Conservation (phyloP, 2,113 vertebrate genomes). For the Saccopteryx leptura region DNA sequence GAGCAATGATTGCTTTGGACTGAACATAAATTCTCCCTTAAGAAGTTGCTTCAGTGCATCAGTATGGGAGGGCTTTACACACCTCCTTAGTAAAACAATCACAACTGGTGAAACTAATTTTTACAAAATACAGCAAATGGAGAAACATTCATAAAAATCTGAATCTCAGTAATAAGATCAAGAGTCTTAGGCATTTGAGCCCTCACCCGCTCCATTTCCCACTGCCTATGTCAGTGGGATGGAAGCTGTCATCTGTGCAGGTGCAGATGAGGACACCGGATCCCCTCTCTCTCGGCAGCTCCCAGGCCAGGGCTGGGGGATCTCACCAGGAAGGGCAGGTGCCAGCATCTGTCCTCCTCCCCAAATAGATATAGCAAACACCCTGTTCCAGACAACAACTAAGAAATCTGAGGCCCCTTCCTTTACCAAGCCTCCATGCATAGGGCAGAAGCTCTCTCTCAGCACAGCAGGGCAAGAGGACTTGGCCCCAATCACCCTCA, state of each 20-base stretch:
- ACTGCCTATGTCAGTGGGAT: neutral
- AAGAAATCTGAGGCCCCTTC: neutral
- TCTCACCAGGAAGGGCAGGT: neutral
- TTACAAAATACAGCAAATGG: neutral
- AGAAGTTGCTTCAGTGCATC: neutral
- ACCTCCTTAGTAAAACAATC: neutral
- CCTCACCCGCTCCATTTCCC: neutral
- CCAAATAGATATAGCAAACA: neutral
- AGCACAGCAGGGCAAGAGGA: neutral
- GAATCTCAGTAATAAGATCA: neutral
- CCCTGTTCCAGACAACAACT: neutral
- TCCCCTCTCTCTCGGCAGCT: neutral
- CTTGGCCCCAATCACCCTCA: neutral
- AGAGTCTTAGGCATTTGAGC: neutral
- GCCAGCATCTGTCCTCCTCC: neutral
- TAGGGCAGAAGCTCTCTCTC: no score
- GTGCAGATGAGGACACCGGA: neutral
- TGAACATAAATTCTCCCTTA: neutral
- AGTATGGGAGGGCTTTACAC: rapidly evolving
- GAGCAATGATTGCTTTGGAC: neutral
- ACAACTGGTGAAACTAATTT: neutral
- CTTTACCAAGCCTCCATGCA: neutral
- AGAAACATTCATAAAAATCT: neutral
- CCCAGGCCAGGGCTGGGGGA: no score
- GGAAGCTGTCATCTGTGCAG: rapidly evolving